These are phyloP conservation scores for Prunella fulvescens DNA, from an alignment of 2,113 vertebrate species.

Conservation along the genomic window DNA sequence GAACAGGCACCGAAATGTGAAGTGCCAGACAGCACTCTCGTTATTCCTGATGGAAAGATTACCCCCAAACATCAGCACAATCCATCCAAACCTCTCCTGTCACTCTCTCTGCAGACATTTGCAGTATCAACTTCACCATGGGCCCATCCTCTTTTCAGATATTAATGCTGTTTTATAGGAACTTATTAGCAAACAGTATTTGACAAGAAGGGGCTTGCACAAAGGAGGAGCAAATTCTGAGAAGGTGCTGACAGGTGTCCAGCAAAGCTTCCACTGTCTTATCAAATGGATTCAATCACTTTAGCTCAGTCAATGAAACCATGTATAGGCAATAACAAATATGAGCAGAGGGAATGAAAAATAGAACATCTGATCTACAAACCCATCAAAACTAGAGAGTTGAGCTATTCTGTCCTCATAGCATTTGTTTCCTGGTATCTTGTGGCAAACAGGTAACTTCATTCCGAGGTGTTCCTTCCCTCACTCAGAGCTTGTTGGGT, in stretches of 20 bases:
- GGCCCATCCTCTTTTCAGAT: not conserved
- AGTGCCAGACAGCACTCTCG: not conserved
- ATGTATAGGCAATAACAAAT: not conserved
- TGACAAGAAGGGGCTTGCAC: not conserved
- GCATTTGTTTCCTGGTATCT: not conserved
- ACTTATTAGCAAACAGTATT: not conserved
- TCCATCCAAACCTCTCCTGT: not conserved
- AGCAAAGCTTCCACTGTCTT: not conserved
- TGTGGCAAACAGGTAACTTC: not conserved
- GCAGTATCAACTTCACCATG: rapidly evolving
- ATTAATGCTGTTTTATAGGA: not conserved
- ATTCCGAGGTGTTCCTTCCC: not conserved
- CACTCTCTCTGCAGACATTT: not conserved
- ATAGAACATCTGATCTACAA: not conserved
- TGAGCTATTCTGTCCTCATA: not conserved
- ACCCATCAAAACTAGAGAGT: not conserved
- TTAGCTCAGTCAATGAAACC: not conserved
- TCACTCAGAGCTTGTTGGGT: not conserved
- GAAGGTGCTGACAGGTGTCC: not conserved
- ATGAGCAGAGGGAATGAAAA: not conserved
- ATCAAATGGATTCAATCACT: not conserved
- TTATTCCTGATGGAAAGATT: not conserved
- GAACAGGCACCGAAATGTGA: not conserved
- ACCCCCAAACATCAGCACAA: rapidly evolving
- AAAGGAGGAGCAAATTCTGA: not conserved